Percentiles rank a stretch among this genome's conserved stretches.
These are phyloP conservation scores for Hippocampus guttulatus DNA, from an alignment of 2,113 vertebrate species.

Conservation along the genomic window DNA sequence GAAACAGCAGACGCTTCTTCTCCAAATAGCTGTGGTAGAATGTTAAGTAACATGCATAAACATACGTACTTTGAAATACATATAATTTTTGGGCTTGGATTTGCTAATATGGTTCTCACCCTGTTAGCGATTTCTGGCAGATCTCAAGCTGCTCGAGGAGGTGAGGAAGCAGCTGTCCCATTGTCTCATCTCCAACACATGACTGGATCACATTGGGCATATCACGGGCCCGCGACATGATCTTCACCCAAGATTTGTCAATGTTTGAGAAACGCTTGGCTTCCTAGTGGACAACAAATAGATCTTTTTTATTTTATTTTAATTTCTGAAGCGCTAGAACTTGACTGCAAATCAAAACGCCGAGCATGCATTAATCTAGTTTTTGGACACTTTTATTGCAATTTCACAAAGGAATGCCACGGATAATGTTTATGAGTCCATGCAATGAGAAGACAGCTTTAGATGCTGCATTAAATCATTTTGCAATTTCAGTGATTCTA, in stretches of 20 bases:
- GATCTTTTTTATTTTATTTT: not conserved
- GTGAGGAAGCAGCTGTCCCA: constrained; percentile 91
- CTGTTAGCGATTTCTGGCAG: constrained; percentile 96
- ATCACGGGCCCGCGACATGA: constrained; percentile 91
- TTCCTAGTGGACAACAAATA: constrained; percentile 71
- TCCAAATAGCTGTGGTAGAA: constrained; percentile 82
- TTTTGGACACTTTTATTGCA: not conserved
- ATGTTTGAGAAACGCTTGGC: constrained; percentile 95
- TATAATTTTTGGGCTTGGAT: not conserved
- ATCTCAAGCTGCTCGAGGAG: constrained; percentile 92
- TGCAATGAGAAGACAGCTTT: not conserved
- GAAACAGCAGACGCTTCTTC: constrained; percentile 91
- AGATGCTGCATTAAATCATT: not conserved
- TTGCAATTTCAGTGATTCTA: too few relatives aligned
- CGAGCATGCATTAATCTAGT: not conserved
- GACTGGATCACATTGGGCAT: constrained; percentile 90
- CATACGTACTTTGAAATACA: not conserved
- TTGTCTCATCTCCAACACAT: constrained; percentile 89
- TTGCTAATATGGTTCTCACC: constrained; percentile 68
- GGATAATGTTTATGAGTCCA: not conserved
- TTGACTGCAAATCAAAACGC: not conserved
- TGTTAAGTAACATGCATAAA: not conserved
- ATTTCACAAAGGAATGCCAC: not conserved
- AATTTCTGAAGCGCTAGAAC: not conserved
- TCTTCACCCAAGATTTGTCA: constrained; percentile 97